Percentiles rank a stretch among this genome's conserved stretches.
Conservation (phyloP, 2,113 vertebrate genomes). For the Rhinoderma darwinii region DNA sequence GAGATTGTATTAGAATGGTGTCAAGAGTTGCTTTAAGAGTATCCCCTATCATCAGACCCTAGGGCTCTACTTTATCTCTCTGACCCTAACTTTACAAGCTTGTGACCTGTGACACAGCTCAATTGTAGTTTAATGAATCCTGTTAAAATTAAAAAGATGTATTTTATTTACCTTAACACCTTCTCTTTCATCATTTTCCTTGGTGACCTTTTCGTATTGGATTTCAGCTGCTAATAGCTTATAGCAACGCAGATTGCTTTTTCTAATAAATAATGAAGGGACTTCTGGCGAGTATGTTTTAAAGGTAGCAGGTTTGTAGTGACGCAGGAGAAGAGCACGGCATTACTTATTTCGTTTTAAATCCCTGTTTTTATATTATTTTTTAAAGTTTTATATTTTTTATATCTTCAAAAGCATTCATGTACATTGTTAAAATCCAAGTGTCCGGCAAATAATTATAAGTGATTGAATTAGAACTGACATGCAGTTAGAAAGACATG, state of each 20-base stretch:
- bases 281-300: constrained; percentile 62
- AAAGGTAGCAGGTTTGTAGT: constrained; percentile 61
- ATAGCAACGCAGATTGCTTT: constrained; percentile 69
- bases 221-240: constrained; percentile 70
- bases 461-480: too few relatives aligned
- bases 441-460: too few relatives aligned
- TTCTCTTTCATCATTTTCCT: constrained; percentile 68
- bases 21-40: constrained; percentile 64
- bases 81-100: constrained; percentile 69
- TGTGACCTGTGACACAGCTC: constrained; percentile 76
- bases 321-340: constrained; percentile 51
- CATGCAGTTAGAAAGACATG: too few relatives aligned
- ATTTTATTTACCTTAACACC: constrained; percentile 74
- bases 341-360: background rate
- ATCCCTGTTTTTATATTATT: too few relatives aligned
- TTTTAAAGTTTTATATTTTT: background rate
- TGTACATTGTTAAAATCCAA: background rate
- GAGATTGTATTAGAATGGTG: constrained; percentile 59
- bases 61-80: constrained; percentile 69
- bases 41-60: constrained; percentile 66
- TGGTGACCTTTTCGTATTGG: constrained; percentile 75
- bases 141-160: constrained; percentile 78
- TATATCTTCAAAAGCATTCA: background rate
- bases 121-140: constrained; percentile 79
- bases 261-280: constrained; percentile 75